Evolutionary conservation across 2,113 vertebrate genomes (phyloP), one percentile per base, ranked within the genome.

Genomic region (Podocnemis expansa): DNA sequence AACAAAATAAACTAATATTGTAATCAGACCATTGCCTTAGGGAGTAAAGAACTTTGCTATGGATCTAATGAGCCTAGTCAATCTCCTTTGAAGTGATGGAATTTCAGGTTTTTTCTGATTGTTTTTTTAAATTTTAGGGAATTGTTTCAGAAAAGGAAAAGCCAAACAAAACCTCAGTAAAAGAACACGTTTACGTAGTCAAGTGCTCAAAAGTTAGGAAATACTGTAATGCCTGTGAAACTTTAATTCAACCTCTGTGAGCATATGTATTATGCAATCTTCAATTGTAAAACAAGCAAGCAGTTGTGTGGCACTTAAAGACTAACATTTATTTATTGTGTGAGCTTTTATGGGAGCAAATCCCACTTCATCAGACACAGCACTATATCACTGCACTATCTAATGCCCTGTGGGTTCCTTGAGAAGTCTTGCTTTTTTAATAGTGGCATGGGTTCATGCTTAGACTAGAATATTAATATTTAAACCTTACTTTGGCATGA

Each of bases 41-140:
- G 60, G 14, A 24, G 34, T 52, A 49, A 21, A 63, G 80, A 8
- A 24, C 10, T 31, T 55, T 85, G 76, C 58, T 29, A 24, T 76
- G 73, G 85, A 56, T 95, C 81, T 86, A 86, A 67, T 88, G 63
- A 95, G 63, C 86, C 78, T 38, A 70, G 52, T 9, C 78, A 5
- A 0, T 67, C 27, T 81, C 3, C 73, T 73, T 83, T 82, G 67
- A 5, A 4, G 2, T 54, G 52, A 63, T 38, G 54, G 67, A 43
- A 34, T 63, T 63, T 84, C 75, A 73, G 24, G n/a, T 9, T 38
- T n/a, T 70, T 63, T 10, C 0, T 49, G 34, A 29, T 58, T 58
- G 21, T 8, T 41, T 86, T 31, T 38, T 70, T 29, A 87, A 86
- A 86, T 82, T 8, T 3, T 25, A 14, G 56, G 56, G 31, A 60